phyloP scores from a whole-genome alignment of 2,113 vertebrate species.

The Coryphaenoides rupestris region DNA sequence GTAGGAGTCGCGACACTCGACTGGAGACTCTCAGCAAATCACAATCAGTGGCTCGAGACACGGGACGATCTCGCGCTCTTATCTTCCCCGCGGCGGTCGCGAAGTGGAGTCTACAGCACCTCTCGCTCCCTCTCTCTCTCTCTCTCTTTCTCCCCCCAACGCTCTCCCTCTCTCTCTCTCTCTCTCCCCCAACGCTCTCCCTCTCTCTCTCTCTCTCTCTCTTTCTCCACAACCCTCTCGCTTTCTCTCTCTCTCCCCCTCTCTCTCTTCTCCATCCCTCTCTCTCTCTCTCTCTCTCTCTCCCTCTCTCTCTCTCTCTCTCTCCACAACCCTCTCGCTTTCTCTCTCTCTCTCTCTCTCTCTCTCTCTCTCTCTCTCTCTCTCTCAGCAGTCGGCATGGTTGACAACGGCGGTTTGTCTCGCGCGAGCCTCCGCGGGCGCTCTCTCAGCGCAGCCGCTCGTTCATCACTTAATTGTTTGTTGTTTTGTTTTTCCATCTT shows the following conservation, averaged over 20 bases:
- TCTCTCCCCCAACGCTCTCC: no score
- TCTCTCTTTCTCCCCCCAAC: no score
- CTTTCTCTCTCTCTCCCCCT: no score
- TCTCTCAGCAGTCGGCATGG: no score
- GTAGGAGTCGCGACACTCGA: neutral
- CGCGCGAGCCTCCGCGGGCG: neutral
- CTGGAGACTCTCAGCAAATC: no score
- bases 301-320: constrained; percentile 4
- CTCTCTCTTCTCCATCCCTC: no score
- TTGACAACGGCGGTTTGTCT: constrained; percentile 2
- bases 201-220: constrained; percentile 4
- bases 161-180: neutral
- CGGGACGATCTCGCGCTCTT: neutral
- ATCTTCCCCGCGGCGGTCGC: constrained; percentile 26
- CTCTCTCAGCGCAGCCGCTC: constrained; percentile 10
- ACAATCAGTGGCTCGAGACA: neutral
- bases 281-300: constrained; percentile 3
- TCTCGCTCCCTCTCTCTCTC: neutral
- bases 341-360: no score
- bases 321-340: neutral
- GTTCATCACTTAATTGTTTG: neutral
- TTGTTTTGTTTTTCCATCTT: neutral
- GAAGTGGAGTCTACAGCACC: constrained; percentile 18
- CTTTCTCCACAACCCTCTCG: neutral
- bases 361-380: no score